Conservation (phyloP, 2,888 invertebrate genomes). For the Apocheima hispidaria region DNA sequence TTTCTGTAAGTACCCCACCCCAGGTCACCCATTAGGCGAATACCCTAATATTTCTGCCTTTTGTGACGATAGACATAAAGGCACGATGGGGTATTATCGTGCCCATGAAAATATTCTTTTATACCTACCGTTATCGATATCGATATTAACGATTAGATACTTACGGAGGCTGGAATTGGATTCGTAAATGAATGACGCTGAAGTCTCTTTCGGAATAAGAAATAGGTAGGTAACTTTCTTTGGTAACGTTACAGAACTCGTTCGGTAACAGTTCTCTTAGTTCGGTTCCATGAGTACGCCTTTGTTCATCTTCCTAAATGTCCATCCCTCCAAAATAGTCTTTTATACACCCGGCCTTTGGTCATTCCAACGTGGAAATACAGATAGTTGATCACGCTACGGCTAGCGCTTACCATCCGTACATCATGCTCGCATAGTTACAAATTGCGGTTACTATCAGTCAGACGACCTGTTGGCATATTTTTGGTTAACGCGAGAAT, state of each 20-base stretch:
- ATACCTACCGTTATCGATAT: conserved; percentile 49
- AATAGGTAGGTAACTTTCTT: background rate
- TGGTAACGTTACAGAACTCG: background rate
- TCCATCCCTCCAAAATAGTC: no score
- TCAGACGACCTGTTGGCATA: no score
- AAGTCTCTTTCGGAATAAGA: conserved; percentile 16
- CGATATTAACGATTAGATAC: conserved; percentile 46
- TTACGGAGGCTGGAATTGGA: conserved; percentile 31
- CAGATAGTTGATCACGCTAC: no score
- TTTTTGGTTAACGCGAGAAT: no score
- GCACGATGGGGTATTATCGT: conserved; percentile 44
- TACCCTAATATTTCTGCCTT: conserved; percentile 54
- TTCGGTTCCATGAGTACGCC: no score
- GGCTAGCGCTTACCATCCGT: no score
- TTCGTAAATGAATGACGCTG: conserved; percentile 26
- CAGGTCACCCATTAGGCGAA: conserved; percentile 32
- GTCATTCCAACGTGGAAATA: no score
- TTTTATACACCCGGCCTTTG: no score
- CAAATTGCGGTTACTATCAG: no score
- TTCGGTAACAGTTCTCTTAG: no score
- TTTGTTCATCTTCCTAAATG: no score
- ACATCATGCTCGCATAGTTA: no score
- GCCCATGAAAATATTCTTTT: conserved; percentile 51
- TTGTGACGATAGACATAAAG: conserved; percentile 52
- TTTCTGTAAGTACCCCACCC: conserved; percentile 8